Evolutionary conservation across 2,113 vertebrate species (phyloP).

Genomic region (Rhinogobius similis): DNA sequence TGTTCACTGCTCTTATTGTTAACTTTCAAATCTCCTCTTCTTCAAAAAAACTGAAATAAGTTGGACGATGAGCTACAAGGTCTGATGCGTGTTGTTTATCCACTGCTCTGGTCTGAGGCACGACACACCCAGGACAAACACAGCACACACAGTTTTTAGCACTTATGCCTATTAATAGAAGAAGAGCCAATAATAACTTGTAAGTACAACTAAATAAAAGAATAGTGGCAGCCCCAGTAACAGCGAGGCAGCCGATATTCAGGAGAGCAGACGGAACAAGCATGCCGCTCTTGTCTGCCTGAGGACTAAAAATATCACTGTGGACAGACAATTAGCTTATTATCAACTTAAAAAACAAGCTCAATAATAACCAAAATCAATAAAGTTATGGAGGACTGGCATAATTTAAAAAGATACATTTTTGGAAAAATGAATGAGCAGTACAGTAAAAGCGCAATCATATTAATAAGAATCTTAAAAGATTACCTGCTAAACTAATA

Average conservation of each 20-base stretch:
- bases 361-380: not conserved
- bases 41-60: not conserved
- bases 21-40: too few relatives aligned
- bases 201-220: constrained; percentile 67
- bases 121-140: constrained; percentile 66
- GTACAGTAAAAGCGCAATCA: too few relatives aligned
- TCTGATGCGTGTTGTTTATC: constrained; percentile 55
- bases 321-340: not conserved
- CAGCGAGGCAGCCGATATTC: constrained; percentile 63
- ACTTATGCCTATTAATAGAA: constrained; percentile 76
- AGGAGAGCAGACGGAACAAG: constrained; percentile 60
- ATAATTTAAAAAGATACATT: too few relatives aligned
- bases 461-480: too few relatives aligned
- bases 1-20: not conserved
- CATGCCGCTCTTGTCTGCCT: constrained; percentile 45
- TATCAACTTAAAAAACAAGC: not conserved
- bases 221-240: constrained; percentile 62
- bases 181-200: constrained; percentile 71
- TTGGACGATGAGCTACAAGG: constrained; percentile 33
- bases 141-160: constrained; percentile 72
- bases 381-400: not conserved
- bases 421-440: too few relatives aligned
- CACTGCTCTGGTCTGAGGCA: constrained; percentile 52
- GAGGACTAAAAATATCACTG: constrained; percentile 52
- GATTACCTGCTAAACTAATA: too few relatives aligned